Base-by-base conservation (phyloP, 2,888 invertebrate genomes). In the Pimpla rufipes region DNA sequence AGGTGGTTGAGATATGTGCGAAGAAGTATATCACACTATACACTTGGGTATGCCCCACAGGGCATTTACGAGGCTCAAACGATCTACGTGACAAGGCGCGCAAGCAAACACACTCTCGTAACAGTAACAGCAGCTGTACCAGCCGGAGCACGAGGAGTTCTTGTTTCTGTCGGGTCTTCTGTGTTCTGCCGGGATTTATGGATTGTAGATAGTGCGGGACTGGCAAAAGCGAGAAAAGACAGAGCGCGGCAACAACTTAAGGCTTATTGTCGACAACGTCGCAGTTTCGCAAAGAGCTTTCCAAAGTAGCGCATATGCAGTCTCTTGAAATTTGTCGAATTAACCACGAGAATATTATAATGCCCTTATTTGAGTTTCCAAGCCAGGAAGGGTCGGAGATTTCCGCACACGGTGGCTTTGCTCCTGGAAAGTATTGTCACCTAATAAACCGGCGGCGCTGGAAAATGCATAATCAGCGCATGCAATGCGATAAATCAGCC, bases 81-180 rank as follows among this genome's bases (percentile, higher is more conserved):
- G 75, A 79, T 83, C 79, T 83, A 83, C 82, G 82, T 79, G 82
- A 83, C 82, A 83, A 83, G 74, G 64, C 82, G 64, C 82, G 79
- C 77, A 50, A 40, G 82, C 66, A 79, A 83, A 75, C 71, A 79
- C 64, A 59, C 71, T 73, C 67, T 68, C 73, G 73, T 42, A 57
- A 68, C 55, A 70, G 52, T 68, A 57, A 55, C 59, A 74, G 23
- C 59, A 35, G 55, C 23, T 55, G 23, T 55, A 55, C 55, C 10
- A 55, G 55, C 55, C 11, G 23, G 10, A 55, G 11, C 55, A 10
- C 75, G 21, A 52, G 50, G 57, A 79, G 70, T 79, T 71, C 70
- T 71, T 70, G 75, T 79, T 68, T 42, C 57, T 70, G 45, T 79
- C 57, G 57, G 64, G n/a, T 75, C 66, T 64, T 79, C 64, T 23